phyloP scores from a whole-genome alignment of 92 coral and sea anemone species.

The Anthopleura xanthogrammica region DNA sequence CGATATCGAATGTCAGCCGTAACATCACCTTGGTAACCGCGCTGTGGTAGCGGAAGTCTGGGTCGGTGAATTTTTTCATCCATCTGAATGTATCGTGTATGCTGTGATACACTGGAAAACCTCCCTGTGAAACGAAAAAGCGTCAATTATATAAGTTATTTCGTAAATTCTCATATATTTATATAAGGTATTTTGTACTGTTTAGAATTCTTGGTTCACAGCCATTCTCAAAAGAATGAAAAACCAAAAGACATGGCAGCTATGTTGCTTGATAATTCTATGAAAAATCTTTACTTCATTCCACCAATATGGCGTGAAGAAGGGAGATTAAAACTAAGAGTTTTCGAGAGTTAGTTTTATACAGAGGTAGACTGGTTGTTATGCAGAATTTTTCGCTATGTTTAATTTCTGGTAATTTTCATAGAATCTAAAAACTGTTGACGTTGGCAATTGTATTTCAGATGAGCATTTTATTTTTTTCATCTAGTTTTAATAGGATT shows the following conservation, averaged over 20 bases:
- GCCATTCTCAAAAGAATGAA: neutral
- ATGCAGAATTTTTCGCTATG: no score
- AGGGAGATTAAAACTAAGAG: no score
- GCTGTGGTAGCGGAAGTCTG: conserved; percentile 55
- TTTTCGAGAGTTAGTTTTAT: no score
- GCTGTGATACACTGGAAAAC: conserved; percentile 67
- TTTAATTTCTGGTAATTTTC: no score
- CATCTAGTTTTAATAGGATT: no score
- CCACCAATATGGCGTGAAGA: no score
- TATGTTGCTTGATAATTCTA: no score
- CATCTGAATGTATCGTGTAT: conserved; percentile 65
- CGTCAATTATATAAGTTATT: neutral
- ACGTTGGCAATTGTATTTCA: no score
- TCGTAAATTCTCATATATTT: neutral
- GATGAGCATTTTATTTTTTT: no score
- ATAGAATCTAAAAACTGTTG: no score
- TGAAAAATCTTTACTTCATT: no score
- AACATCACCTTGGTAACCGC: conserved; percentile 67
- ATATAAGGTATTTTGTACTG: neutral
- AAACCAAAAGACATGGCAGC: neutral
- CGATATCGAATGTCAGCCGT: conserved; percentile 60
- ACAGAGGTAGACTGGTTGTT: no score
- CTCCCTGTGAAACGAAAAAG: neutral
- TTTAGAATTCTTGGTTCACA: neutral
- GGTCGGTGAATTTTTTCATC: conserved; percentile 66